Percentiles rank a stretch among this genome's conserved stretches.
phyloP scores from a whole-genome alignment of 1,140 invertebrate genomes.

The Drosophila albomicans region DNA sequence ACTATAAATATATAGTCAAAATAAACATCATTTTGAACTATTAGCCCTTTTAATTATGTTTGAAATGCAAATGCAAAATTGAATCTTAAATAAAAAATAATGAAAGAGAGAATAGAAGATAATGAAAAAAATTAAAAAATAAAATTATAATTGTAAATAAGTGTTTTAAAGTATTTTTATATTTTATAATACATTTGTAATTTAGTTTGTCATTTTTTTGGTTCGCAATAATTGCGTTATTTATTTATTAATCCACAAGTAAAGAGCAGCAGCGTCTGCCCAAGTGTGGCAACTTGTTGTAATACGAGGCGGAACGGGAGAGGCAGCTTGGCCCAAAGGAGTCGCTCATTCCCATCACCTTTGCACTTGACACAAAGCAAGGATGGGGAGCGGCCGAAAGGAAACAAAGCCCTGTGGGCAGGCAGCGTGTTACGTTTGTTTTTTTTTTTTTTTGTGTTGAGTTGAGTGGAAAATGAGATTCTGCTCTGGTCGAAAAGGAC shows the following conservation, averaged over 20 bases:
- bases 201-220: not conserved
- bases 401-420: conserved; percentile 2
- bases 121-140: too few species aligned
- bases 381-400: not conserved
- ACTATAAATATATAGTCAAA: too few species aligned
- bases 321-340: not conserved
- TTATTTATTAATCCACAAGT: not conserved
- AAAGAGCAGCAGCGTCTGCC: not conserved
- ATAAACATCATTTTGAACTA: too few species aligned
- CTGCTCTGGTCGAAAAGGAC: not conserved
- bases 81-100: too few species aligned
- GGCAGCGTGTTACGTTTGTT: not conserved
- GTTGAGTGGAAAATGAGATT: not conserved
- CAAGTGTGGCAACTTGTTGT: conserved; percentile 48
- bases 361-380: conserved; percentile 19
- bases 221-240: not conserved
- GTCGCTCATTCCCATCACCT: conserved; percentile 23
- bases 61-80: too few species aligned
- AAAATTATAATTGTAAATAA: not conserved
- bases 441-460: too few species aligned
- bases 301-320: not conserved
- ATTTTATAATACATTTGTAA: not conserved
- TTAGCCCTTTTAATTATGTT: too few species aligned
- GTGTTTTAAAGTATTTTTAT: too few species aligned
- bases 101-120: too few species aligned